phyloP scores from a whole-genome alignment of 2,888 invertebrate species.

The Netelia inedita region DNA sequence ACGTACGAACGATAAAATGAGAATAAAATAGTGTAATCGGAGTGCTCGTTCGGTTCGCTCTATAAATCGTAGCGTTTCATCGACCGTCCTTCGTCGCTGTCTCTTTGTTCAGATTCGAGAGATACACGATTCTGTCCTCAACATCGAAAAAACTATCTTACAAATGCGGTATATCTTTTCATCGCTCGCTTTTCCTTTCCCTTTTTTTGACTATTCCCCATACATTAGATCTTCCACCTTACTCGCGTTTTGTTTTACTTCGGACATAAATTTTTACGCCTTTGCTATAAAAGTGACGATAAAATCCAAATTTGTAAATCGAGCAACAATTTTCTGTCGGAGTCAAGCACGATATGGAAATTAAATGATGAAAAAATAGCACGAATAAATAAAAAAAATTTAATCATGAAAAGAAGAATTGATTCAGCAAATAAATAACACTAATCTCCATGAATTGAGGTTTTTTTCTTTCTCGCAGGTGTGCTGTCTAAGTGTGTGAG shows the following conservation, averaged over 20 bases:
- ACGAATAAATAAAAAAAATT: not conserved
- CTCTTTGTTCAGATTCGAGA: not conserved
- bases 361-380: no score
- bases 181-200: not conserved
- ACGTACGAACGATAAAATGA: constrained; percentile 69
- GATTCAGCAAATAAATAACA: no score
- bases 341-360: not conserved
- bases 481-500: no score
- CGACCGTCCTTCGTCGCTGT: not conserved
- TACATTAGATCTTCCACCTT: no score
- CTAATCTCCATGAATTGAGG: no score
- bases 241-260: not conserved
- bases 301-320: not conserved
- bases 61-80: not conserved
- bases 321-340: not conserved
- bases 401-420: not conserved
- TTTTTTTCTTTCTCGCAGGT: no score
- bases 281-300: not conserved
- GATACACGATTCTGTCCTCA: not conserved
- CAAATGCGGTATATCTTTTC: not conserved
- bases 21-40: constrained; percentile 11
- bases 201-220: not conserved
- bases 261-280: not conserved
- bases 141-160: not conserved
- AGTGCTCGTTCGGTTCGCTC: not conserved